A percentile compares a stretch with the other conserved stretches of the same genome.
Conservation (phyloP, 2,113 vertebrate genomes). For the Dolichallabes microphthalmus region DNA sequence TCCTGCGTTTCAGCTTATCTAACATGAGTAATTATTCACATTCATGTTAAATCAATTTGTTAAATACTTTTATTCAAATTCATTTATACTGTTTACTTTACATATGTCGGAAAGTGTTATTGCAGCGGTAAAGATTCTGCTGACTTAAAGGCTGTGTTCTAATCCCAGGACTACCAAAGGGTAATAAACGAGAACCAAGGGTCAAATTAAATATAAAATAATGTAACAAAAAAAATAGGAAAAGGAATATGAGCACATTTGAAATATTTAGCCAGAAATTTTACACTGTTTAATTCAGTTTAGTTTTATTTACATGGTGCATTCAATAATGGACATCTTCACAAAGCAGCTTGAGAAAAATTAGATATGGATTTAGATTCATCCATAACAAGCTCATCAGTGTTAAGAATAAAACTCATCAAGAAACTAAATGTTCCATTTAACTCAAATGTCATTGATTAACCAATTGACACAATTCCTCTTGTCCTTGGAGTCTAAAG, state of each 20-base stretch:
- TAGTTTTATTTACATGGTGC: not conserved
- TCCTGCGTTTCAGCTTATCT: conserved; percentile 68
- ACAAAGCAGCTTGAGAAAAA: not conserved
- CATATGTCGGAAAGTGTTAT: not conserved
- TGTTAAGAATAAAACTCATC: not conserved
- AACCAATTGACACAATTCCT: not conserved
- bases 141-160: not conserved
- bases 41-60: not conserved
- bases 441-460: not conserved
- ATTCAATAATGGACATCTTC: not conserved
- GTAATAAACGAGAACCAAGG: not conserved
- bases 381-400: not conserved
- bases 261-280: not conserved
- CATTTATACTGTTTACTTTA: not conserved
- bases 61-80: not conserved
- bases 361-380: not conserved
- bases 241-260: not conserved
- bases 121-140: not conserved
- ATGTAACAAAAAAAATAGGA: not conserved
- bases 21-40: conserved; percentile 67
- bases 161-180: not conserved
- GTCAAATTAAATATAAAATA: not conserved
- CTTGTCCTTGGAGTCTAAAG: not conserved
- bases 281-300: not conserved
- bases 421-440: not conserved